Conservation (phyloP, 2,113 vertebrate genomes). For the Maccullochella peelii region DNA sequence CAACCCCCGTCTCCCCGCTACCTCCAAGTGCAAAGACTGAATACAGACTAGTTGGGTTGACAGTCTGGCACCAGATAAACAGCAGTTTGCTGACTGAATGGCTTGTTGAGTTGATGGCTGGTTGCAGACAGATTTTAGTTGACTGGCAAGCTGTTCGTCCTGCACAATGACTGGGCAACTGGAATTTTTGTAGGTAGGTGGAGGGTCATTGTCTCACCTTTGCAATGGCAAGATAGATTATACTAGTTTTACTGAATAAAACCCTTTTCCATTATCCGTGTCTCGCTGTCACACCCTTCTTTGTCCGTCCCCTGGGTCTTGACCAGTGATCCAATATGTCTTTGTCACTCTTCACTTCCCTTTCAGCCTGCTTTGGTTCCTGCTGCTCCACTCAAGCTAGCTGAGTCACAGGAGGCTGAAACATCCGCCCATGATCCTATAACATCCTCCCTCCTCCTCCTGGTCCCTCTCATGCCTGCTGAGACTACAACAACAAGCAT, state of each 20-base stretch:
- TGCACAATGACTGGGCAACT: background rate
- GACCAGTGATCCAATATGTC: slow-evolving; percentile 4
- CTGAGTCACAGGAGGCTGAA: slow-evolving; percentile 38
- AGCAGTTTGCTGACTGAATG: slow-evolving; percentile 1
- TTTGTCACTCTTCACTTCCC: slow-evolving; percentile 25
- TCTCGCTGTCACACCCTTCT: slow-evolving; percentile 7
- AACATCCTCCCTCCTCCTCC: slow-evolving; percentile 38
- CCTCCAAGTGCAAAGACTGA: background rate
- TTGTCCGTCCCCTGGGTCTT: background rate
- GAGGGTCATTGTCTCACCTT: slow-evolving; percentile 5
- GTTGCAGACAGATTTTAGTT: slow-evolving; percentile 1
- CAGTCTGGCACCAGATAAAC: slow-evolving; percentile 16
- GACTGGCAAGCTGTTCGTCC: background rate
- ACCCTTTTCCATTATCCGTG: background rate
- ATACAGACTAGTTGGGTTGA: background rate
- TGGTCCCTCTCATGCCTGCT: slow-evolving; percentile 53
- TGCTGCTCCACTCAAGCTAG: slow-evolving; percentile 32
- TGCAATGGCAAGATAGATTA: background rate
- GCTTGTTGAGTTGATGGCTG: background rate
- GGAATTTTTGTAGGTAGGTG: background rate
- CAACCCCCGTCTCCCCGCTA: background rate
- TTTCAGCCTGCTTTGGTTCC: slow-evolving; percentile 23
- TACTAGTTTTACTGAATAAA: background rate
- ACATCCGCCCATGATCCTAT: slow-evolving; percentile 35
- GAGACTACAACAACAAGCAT: slow-evolving; percentile 58